phyloP scores from a whole-genome alignment of 2,113 vertebrate genomes.

The Lagopus leucura region DNA sequence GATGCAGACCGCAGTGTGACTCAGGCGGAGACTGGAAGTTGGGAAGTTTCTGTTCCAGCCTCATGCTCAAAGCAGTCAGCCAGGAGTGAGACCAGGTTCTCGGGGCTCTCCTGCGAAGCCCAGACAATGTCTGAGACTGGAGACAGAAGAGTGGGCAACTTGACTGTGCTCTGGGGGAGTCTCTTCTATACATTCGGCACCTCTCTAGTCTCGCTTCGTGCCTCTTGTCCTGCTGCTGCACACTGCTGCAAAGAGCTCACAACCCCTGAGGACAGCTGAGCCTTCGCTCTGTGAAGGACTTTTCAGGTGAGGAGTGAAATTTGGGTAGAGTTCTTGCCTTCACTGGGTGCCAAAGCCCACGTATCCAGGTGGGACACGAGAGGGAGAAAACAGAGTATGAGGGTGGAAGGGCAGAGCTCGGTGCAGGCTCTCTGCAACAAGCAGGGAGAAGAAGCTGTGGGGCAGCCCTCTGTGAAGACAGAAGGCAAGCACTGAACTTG shows the following conservation, averaged over 20 bases:
- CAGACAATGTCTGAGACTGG: neutral
- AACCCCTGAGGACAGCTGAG: neutral
- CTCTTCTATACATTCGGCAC: neutral
- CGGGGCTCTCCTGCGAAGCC: rapidly evolving
- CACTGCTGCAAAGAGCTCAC: neutral
- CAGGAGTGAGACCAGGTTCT: neutral
- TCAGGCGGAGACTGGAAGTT: neutral
- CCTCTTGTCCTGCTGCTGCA: neutral
- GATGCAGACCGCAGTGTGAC: neutral
- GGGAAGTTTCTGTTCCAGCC: neutral
- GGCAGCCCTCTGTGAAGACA: rapidly evolving
- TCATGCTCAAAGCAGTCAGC: neutral
- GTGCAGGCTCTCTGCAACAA: neutral
- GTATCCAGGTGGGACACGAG: neutral
- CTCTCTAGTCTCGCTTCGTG: neutral
- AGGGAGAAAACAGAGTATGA: neutral
- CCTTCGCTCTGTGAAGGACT: neutral
- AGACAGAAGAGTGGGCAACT: neutral
- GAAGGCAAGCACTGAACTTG: neutral
- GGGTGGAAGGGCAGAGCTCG: neutral
- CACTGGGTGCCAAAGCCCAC: neutral
- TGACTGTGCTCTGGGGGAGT: neutral
- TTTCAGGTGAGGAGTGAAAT: neutral
- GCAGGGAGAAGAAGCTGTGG: neutral
- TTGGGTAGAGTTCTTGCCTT: neutral